These are phyloP conservation scores for Acanthurus lineatus DNA, from an alignment of 2,797 vertebrate species.

Conservation along the genomic window DNA sequence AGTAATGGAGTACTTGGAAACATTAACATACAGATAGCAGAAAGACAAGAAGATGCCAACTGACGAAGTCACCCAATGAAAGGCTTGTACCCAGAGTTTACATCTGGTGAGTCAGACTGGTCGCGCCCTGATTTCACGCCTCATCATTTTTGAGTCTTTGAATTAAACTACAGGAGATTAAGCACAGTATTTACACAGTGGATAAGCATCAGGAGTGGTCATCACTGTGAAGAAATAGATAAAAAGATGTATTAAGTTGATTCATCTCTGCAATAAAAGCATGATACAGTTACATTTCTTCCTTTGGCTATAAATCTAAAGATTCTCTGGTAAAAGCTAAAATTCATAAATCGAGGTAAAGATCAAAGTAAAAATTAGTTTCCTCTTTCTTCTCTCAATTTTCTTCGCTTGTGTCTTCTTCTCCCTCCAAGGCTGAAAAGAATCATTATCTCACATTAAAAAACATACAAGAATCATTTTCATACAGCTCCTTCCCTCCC, in stretches of 20 bases:
- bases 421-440: constrained; percentile 30
- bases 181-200: constrained; percentile 33
- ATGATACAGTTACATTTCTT: constrained; percentile 8
- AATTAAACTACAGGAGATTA: not conserved
- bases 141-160: too few relatives aligned
- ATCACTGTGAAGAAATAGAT: constrained; percentile 20
- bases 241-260: constrained; percentile 29
- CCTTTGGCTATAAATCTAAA: not conserved
- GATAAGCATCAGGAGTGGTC: constrained; percentile 10
- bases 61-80: too few relatives aligned
- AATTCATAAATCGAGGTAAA: constrained; percentile 2
- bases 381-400: not conserved
- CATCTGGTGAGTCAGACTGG: too few relatives aligned
- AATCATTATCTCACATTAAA: constrained; percentile 62
- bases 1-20: too few relatives aligned
- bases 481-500: constrained; percentile 30
- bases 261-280: constrained; percentile 25
- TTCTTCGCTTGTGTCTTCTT: not conserved
- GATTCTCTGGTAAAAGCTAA: not conserved
- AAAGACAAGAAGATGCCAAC: too few relatives aligned
- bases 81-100: too few relatives aligned
- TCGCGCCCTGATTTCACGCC: too few relatives aligned
- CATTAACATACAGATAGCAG: too few relatives aligned
- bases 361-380: not conserved
- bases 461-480: constrained; percentile 68